Conservation (phyloP, 2,888 invertebrate genomes). For the Argyra leucocephala region DNA sequence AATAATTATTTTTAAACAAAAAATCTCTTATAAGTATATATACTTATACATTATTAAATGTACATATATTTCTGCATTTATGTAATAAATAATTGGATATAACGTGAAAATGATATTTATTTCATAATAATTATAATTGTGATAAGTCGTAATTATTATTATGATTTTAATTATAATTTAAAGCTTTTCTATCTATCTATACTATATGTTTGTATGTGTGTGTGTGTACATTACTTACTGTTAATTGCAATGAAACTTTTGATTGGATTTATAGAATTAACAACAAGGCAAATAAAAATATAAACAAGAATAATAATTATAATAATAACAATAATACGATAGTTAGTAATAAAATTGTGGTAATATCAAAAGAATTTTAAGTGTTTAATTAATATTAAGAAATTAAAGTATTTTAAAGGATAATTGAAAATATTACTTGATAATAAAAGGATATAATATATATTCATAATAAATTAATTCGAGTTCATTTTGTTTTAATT, state of each 20-base stretch:
- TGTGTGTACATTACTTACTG: background rate
- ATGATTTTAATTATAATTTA: conserved; percentile 1
- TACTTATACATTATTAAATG: too few species aligned
- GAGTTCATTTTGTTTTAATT: too few species aligned
- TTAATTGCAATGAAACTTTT: too few species aligned
- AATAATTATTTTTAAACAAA: too few species aligned
- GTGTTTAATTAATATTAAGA: background rate
- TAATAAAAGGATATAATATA: too few species aligned
- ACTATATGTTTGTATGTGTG: background rate
- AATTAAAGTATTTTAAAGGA: too few species aligned
- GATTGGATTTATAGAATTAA: background rate
- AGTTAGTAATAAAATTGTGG: background rate
- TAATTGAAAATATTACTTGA: too few species aligned
- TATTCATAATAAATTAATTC: too few species aligned
- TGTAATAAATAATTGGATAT: background rate
- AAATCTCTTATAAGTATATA: too few species aligned
- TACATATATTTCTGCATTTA: too few species aligned
- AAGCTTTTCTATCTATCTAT: background rate
- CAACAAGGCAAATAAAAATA: background rate
- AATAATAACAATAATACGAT: background rate
- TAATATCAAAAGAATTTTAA: background rate
- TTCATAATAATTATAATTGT: conserved; percentile 1
- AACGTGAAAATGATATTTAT: conserved; percentile 1
- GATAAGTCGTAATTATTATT: background rate
- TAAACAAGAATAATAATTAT: background rate